Evolutionary conservation across 2,797 vertebrate genomes (phyloP), one percentile per base, ranked within the genome.

Genomic region (Peromyscus aztecus): DNA sequence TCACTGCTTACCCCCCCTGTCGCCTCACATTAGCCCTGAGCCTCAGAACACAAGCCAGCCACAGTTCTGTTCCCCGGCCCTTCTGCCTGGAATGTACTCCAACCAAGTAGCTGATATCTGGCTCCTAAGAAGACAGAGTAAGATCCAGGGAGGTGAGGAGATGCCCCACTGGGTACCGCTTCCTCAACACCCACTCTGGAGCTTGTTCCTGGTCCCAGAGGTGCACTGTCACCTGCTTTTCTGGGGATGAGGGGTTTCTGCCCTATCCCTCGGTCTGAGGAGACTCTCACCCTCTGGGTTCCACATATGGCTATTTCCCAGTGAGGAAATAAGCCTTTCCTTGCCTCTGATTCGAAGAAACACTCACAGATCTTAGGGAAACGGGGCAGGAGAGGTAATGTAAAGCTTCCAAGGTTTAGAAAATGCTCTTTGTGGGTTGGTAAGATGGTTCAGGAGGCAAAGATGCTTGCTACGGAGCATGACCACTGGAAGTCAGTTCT

Each of bases 381-480:
- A 37, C 89, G 31, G 34, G 43, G 14, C 81, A 93, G 31, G 63
- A 92, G 96, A 93, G 4, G 63, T 24, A 80, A 76, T 52, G 37
- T 14, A 9, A 88, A 90, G 81, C 94, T 82, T 40, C 69, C 57
- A 40, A 90, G 78, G 71, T 83, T 78, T 57, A 89, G 73, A 94
- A 95, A 96, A 92, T 69, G 46, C 1, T 90, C 29, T 73, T 88
- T 88, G 23, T 19, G 17, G 69, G 52, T 40, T 59, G 24, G 16
- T 0, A 31, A 43, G 67, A 73, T 75, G 69, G 52, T 16, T 57
- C 16, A 4, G 16, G 7, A 73, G n/a, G 49, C 69, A 57, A 40
- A 73, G 21, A 24, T 31, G 67, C 24, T 43, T 12, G 69, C 52
- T 31, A 73, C n/a, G 10, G 13, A 59, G n/a, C 27, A 55, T 12